Conservation (phyloP, 1,140 invertebrate genomes). For the Drosophila bocqueti region DNA sequence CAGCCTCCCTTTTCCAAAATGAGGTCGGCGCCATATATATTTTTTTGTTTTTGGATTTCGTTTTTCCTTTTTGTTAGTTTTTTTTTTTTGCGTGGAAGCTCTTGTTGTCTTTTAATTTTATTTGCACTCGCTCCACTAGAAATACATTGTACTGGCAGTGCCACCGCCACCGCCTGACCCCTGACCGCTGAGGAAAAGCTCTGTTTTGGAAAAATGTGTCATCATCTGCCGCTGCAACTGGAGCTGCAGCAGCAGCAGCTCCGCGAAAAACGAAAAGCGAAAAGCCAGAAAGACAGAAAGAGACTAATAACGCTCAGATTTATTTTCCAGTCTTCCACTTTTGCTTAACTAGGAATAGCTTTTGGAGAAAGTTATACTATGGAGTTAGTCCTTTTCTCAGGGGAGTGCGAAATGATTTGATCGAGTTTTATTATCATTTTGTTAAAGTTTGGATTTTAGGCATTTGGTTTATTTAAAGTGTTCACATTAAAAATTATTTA, state of each 20-base stretch:
- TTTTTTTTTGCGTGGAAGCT: slow-evolving; percentile 45
- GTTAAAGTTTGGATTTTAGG: too few relatives aligned
- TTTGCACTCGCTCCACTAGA: slow-evolving; percentile 79
- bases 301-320: slow-evolving; percentile 70
- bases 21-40: slow-evolving; percentile 80
- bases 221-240: slow-evolving; percentile 18
- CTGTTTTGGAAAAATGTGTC: slow-evolving; percentile 47
- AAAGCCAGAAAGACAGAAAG: slow-evolving; percentile 46
- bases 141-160: slow-evolving; percentile 71
- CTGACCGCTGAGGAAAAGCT: slow-evolving; percentile 33
- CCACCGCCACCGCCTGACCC: slow-evolving; percentile 40
- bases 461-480: too few relatives aligned
- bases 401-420: too few relatives aligned
- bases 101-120: slow-evolving; percentile 69
- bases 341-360: not conserved
- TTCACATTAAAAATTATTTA: too few relatives aligned
- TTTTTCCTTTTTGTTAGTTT: slow-evolving; percentile 60
- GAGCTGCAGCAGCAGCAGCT: slow-evolving; percentile 13
- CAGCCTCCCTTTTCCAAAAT: slow-evolving; percentile 41
- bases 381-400: too few relatives aligned
- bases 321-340: slow-evolving; percentile 33
- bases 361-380: not conserved
- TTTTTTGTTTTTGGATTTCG: slow-evolving; percentile 33
- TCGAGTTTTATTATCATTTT: too few relatives aligned
- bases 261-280: slow-evolving; percentile 5